Evolutionary conservation across 2,888 invertebrate species (phyloP).

Genomic region (Drosophila seclusa): DNA sequence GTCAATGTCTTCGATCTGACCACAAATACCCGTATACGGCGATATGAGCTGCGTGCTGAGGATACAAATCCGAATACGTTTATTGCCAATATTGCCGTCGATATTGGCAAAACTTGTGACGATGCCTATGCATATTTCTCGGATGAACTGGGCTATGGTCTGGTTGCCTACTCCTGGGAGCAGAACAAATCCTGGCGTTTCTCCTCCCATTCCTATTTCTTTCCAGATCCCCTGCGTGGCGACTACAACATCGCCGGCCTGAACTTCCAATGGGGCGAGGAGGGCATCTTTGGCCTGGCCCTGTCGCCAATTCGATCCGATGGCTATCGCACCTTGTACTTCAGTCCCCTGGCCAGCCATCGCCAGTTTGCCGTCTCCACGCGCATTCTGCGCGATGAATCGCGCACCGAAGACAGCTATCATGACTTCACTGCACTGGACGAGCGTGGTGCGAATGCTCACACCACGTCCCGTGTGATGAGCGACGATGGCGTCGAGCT

Average conservation of each 20-base stretch:
- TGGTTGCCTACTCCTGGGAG: conserved; percentile 92
- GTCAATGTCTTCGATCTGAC: conserved; percentile 91
- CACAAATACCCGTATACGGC: conserved; percentile 89
- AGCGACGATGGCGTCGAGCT: conserved; percentile 91
- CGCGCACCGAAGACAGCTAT: conserved; percentile 89
- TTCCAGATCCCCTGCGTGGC: conserved; percentile 92
- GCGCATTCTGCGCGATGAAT: conserved; percentile 89
- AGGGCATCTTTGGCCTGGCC: conserved; percentile 92
- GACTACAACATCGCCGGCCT: conserved; percentile 92
- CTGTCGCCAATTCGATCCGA: conserved; percentile 88
- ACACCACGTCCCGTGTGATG: conserved; percentile 91
- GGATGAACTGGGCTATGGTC: conserved; percentile 92
- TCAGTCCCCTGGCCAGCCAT: conserved; percentile 92
- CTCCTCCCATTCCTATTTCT: conserved; percentile 90
- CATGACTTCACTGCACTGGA: conserved; percentile 88
- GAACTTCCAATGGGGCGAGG: conserved; percentile 94
- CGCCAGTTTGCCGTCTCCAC: conserved; percentile 93
- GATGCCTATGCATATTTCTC: conserved; percentile 92
- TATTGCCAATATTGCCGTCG: conserved; percentile 94
- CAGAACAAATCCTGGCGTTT: conserved; percentile 92
- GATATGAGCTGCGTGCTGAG: conserved; percentile 89
- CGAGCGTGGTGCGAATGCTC: conserved; percentile 88
- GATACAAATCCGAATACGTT: conserved; percentile 92
- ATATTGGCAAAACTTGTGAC: conserved; percentile 90
- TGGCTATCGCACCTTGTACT: conserved; percentile 90